phyloP scores from a whole-genome alignment of 2,113 vertebrate genomes.

The Alaudala cheleensis region DNA sequence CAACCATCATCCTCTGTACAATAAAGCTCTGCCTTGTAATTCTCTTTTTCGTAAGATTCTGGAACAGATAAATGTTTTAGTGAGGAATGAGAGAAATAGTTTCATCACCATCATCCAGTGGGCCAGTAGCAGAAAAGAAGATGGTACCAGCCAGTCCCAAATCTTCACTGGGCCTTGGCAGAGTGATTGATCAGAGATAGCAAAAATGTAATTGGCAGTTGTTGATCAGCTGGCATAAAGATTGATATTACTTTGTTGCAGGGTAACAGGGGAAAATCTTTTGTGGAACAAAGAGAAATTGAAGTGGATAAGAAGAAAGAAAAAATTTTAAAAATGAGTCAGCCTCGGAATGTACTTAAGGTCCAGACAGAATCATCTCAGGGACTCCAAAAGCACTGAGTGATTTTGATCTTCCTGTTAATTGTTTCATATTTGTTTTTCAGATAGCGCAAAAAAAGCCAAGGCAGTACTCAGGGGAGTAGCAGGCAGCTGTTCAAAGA shows the following conservation, averaged over 20 bases:
- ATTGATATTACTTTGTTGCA: background rate
- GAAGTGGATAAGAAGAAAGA: background rate
- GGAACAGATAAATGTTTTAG: background rate
- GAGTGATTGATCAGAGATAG: background rate
- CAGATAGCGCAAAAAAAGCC: constrained; percentile 60
- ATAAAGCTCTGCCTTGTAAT: background rate
- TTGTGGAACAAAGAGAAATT: background rate
- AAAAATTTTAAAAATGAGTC: background rate
- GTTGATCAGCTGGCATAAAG: background rate
- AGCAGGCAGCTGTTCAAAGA: constrained; percentile 67
- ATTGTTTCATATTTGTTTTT: constrained; percentile 73
- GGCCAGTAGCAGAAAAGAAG: background rate
- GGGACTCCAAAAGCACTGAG: constrained; percentile 52
- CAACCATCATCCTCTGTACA: background rate
- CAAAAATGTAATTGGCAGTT: background rate
- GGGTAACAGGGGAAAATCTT: background rate
- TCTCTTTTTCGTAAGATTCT: background rate
- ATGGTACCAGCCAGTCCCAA: background rate
- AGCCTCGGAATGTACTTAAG: constrained; percentile 1
- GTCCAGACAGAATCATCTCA: constrained; percentile 27
- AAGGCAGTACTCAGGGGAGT: constrained; percentile 61
- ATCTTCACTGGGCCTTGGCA: background rate
- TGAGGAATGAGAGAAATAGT: background rate
- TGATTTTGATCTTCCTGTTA: constrained; percentile 63
- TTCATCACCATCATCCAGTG: background rate